phyloP scores from a whole-genome alignment of 2,113 vertebrate genomes.

The Lepus americanus region DNA sequence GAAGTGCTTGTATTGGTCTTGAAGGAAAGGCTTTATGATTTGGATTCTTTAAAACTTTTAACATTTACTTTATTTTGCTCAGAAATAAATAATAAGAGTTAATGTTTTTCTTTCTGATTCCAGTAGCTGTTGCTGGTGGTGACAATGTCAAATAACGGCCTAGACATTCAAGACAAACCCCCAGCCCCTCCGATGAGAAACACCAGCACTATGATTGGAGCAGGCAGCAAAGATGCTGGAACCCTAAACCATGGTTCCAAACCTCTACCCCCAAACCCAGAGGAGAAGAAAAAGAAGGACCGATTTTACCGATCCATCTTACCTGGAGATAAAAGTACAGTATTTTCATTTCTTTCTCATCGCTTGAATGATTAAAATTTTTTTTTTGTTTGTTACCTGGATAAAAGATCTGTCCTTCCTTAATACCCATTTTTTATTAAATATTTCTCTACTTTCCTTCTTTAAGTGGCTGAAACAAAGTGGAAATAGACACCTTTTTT shows the following conservation, averaged over 20 bases:
- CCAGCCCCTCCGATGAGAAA: conserved; percentile 98
- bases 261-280: conserved; percentile 96
- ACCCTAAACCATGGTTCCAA: conserved; percentile 96
- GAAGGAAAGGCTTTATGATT: background rate
- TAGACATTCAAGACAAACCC: conserved; percentile 96
- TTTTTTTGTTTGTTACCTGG: background rate
- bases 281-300: conserved; percentile 97
- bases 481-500: conserved; percentile 59
- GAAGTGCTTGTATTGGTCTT: background rate
- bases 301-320: conserved; percentile 95
- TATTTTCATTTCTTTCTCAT: conserved; percentile 69
- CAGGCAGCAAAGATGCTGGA: conserved; percentile 92
- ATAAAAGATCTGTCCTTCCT: conserved; percentile 13
- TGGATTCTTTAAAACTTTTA: conserved; percentile 55
- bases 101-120: conserved; percentile 68
- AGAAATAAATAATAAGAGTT: conserved; percentile 52
- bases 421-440: conserved; percentile 50
- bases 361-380: background rate
- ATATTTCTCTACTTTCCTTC: conserved; percentile 39
- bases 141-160: conserved; percentile 97
- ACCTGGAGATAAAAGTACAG: conserved; percentile 96
- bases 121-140: conserved; percentile 85
- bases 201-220: conserved; percentile 97
- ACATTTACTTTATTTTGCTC: conserved; percentile 36
- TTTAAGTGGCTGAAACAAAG: conserved; percentile 25